phyloP scores from a whole-genome alignment of 2,113 vertebrate genomes.

The Origma solitaria region DNA sequence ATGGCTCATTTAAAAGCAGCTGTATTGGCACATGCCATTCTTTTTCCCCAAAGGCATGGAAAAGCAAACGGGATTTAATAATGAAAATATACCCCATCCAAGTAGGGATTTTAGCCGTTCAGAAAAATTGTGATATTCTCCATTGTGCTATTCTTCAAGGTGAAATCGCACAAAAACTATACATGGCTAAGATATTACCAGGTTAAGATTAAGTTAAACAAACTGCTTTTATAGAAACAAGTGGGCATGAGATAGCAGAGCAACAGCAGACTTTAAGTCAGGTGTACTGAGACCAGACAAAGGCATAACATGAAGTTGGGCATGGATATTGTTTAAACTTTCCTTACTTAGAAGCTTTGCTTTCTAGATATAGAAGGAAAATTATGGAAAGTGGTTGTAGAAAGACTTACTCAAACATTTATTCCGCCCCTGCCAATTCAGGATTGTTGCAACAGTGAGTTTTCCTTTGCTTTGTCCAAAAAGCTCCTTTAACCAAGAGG shows the following conservation, averaged over 20 bases:
- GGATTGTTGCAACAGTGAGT: not conserved
- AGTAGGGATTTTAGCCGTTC: not conserved
- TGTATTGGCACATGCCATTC: not conserved
- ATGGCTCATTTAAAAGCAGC: conserved; percentile 5
- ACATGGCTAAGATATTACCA: not conserved
- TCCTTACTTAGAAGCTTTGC: not conserved
- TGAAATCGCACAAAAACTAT: not conserved
- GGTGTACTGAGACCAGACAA: not conserved
- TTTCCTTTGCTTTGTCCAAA: not conserved
- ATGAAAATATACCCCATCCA: not conserved
- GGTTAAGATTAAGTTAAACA: not conserved
- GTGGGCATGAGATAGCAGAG: not conserved
- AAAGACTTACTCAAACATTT: not conserved
- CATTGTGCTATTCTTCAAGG: not conserved
- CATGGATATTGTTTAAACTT: not conserved
- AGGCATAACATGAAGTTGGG: not conserved
- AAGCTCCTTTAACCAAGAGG: not conserved
- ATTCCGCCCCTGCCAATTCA: not conserved
- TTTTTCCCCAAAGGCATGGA: not conserved
- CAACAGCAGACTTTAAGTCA: not conserved
- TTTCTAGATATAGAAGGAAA: not conserved
- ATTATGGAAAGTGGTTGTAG: not conserved
- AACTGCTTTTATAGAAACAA: not conserved
- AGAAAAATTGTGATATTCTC: not conserved
- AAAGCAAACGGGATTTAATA: not conserved